phyloP scores from a whole-genome alignment of 2,888 invertebrate genomes.

The Caenorhabditis zanzibari region DNA sequence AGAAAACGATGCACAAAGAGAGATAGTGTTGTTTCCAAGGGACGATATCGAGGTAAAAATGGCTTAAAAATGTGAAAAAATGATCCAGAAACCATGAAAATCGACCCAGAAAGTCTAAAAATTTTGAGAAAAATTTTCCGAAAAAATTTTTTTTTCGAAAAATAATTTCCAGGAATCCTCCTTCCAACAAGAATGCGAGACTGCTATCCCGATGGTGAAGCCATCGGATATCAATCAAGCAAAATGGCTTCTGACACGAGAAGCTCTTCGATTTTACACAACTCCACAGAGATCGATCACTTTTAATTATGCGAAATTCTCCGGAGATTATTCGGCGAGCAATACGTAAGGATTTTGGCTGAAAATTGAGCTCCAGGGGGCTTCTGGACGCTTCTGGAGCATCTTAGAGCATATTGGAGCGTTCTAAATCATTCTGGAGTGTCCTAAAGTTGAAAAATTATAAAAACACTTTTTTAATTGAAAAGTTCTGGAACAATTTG shows the following conservation, averaged over 20 bases:
- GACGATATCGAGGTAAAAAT: conserved; percentile 80
- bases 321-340: conserved; percentile 88
- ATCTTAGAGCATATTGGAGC: too few relatives aligned
- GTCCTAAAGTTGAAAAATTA: too few relatives aligned
- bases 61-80: not conserved
- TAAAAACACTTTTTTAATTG: too few relatives aligned
- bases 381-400: too few relatives aligned
- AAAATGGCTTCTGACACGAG: conserved; percentile 78
- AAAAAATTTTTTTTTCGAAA: too few relatives aligned
- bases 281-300: conserved; percentile 91
- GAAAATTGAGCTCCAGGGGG: not conserved
- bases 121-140: too few relatives aligned
- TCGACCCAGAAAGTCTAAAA: not conserved
- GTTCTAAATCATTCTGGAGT: too few relatives aligned
- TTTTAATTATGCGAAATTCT: conserved; percentile 93
- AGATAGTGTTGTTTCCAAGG: conserved; percentile 81
- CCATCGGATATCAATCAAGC: conserved; percentile 73
- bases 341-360: conserved; percentile 38
- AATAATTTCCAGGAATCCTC: conserved; percentile 62
- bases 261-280: conserved; percentile 76
- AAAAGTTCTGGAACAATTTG: too few relatives aligned
- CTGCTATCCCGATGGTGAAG: conserved; percentile 72
- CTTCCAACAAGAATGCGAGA: conserved; percentile 67
- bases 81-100: not conserved
- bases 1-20: conserved; percentile 81